These are phyloP conservation scores for Atherinosoma microstoma DNA, from an alignment of 2,797 vertebrate genomes.

Conservation along the genomic window DNA sequence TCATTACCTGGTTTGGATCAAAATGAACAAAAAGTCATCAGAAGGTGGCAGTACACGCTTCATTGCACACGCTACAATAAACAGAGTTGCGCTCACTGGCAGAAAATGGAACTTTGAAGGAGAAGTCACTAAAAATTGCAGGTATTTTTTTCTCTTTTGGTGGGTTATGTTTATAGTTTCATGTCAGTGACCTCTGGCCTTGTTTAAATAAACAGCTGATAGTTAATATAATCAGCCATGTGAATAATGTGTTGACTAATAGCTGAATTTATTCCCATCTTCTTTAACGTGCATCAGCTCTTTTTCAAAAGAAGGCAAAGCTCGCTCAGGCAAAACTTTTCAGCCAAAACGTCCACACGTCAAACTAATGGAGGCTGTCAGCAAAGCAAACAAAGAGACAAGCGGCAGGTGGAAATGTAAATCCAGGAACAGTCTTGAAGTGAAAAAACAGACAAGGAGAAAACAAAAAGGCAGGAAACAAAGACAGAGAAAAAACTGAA, in stretches of 20 bases:
- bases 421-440: not conserved
- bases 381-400: not conserved
- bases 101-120: not conserved
- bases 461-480: not conserved
- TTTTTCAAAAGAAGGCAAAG: not conserved
- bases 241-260: not conserved
- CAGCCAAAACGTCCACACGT: not conserved
- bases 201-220: not conserved
- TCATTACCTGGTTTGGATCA: not conserved
- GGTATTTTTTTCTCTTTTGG: not conserved
- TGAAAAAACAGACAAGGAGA: not conserved
- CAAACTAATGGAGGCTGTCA: not conserved
- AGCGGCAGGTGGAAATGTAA: not conserved
- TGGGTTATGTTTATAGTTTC: not conserved
- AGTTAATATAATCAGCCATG: not conserved
- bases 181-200: not conserved
- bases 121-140: not conserved
- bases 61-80: not conserved
- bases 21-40: not conserved
- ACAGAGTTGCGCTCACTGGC: not conserved
- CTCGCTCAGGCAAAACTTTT: not conserved
- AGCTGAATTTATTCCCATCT: not conserved
- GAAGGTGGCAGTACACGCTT: not conserved
- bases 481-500: not conserved
- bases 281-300: not conserved